Conservation (phyloP, 2,113 vertebrate species). For the Maccullochella peelii region DNA sequence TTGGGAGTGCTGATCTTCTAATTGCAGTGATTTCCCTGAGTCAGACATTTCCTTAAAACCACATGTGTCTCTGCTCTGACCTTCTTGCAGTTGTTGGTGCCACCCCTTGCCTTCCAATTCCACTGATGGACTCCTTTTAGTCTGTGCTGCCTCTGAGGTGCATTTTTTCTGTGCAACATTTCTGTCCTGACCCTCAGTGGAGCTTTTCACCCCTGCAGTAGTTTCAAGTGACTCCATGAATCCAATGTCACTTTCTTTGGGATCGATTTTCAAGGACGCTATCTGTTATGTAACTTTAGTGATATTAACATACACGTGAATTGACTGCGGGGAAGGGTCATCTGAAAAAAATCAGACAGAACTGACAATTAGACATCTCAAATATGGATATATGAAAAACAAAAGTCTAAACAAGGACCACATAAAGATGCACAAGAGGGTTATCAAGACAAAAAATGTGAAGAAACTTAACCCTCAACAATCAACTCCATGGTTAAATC, state of each 20-base stretch:
- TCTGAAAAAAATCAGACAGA: slow-evolving; percentile 75
- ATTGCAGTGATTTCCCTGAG: slow-evolving; percentile 87
- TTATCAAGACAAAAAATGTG: background rate
- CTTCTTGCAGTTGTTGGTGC: slow-evolving; percentile 85
- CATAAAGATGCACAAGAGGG: background rate
- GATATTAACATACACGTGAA: slow-evolving; percentile 85
- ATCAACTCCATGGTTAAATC: background rate
- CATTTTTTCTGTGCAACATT: slow-evolving; percentile 86
- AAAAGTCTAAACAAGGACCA: slow-evolving; percentile 6
- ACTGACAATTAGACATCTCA: slow-evolving; percentile 38
- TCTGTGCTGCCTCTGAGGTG: slow-evolving; percentile 83
- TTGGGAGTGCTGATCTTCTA: slow-evolving; percentile 84
- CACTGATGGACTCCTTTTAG: slow-evolving; percentile 87
- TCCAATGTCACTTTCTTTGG: slow-evolving; percentile 83
- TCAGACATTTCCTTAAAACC: slow-evolving; percentile 86
- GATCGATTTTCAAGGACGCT: slow-evolving; percentile 74
- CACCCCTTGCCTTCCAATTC: slow-evolving; percentile 86
- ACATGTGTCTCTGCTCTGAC: slow-evolving; percentile 81
- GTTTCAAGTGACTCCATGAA: slow-evolving; percentile 95
- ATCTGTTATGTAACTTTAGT: slow-evolving; percentile 68
- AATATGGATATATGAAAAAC: background rate
- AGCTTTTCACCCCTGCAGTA: slow-evolving; percentile 89
- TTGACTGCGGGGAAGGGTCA: slow-evolving; percentile 81
- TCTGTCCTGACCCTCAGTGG: slow-evolving; percentile 89
- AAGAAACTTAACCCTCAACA: slow-evolving; percentile 4